These are phyloP conservation scores for Brachycybe producta DNA, from an alignment of 2,888 invertebrate genomes.

Conservation along the genomic window DNA sequence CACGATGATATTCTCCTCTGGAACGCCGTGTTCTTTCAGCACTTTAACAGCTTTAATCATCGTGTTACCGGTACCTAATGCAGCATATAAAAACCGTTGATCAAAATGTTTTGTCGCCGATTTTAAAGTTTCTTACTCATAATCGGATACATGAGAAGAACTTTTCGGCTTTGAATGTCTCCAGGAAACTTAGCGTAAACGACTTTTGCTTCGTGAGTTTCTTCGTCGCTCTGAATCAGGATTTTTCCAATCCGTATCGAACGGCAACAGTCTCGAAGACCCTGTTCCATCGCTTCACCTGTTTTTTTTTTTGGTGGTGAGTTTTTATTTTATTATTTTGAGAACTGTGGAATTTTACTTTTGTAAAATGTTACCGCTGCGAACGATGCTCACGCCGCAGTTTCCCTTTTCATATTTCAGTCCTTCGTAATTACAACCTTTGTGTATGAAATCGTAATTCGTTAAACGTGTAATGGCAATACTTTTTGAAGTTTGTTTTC, in stretches of 20 bases:
- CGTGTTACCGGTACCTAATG: constrained; percentile 76
- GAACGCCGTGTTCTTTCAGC: constrained; percentile 82
- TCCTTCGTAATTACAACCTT: constrained; percentile 73
- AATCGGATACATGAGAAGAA: constrained; percentile 95
- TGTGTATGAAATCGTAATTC: constrained; percentile 13
- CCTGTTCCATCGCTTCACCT: constrained; percentile 80
- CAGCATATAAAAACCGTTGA: not conserved
- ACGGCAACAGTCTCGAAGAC: constrained; percentile 81
- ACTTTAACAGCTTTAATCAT: constrained; percentile 88
- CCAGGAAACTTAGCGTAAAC: constrained; percentile 95
- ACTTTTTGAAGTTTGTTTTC: not conserved
- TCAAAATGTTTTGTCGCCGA: too few species aligned
- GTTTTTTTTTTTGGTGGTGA: constrained; percentile 4
- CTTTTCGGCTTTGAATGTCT: constrained; percentile 74
- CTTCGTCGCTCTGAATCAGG: constrained; percentile 87
- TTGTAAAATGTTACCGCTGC: constrained; percentile 36
- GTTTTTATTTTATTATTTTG: not conserved
- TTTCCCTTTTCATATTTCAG: constrained; percentile 92
- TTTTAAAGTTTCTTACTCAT: constrained; percentile 53
- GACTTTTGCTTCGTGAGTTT: constrained; percentile 90
- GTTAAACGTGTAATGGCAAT: not conserved
- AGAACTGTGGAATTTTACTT: not conserved
- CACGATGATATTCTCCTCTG: constrained; percentile 87
- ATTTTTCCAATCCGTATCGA: constrained; percentile 98
- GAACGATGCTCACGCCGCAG: constrained; percentile 94